These are phyloP conservation scores for Busseola fusca DNA, from an alignment of 2,888 invertebrate genomes.

Conservation along the genomic window DNA sequence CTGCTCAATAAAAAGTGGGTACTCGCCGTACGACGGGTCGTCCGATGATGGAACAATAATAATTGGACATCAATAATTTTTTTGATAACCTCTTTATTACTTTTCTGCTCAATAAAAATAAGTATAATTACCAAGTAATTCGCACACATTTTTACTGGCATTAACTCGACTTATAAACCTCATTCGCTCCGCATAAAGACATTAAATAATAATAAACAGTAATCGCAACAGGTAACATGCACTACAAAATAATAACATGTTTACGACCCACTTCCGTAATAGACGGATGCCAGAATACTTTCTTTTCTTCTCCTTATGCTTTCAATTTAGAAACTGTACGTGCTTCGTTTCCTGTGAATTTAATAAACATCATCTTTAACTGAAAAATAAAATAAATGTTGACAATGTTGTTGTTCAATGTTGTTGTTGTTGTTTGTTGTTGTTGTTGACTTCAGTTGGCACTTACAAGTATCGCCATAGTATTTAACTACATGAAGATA, in stretches of 20 bases:
- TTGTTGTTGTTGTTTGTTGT: no score
- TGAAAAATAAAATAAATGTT: background rate
- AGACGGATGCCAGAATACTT: conserved; percentile 53
- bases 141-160: conserved; percentile 27
- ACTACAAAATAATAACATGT: conserved; percentile 58
- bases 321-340: conserved; percentile 29
- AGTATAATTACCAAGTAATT: conserved; percentile 31
- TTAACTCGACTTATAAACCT: conserved; percentile 38
- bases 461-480: background rate
- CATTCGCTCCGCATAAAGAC: conserved; percentile 51
- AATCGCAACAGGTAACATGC: conserved; percentile 51
- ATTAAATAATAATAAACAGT: conserved; percentile 56
- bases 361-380: background rate
- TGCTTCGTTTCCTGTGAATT: conserved; percentile 36
- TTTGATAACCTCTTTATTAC: conserved; percentile 20
- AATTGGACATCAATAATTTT: background rate
- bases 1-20: no score
- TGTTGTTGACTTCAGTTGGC: background rate
- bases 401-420: no score
- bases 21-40: no score
- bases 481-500: conserved; percentile 2
- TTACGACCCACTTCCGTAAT: conserved; percentile 56
- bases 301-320: conserved; percentile 52
- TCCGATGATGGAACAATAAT: no score
- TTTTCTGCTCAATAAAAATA: conserved; percentile 20